Percentiles rank a stretch among this genome's conserved stretches.
Conservation (phyloP, 2,888 invertebrate genomes). For the Tromatobia lineatoria region DNA sequence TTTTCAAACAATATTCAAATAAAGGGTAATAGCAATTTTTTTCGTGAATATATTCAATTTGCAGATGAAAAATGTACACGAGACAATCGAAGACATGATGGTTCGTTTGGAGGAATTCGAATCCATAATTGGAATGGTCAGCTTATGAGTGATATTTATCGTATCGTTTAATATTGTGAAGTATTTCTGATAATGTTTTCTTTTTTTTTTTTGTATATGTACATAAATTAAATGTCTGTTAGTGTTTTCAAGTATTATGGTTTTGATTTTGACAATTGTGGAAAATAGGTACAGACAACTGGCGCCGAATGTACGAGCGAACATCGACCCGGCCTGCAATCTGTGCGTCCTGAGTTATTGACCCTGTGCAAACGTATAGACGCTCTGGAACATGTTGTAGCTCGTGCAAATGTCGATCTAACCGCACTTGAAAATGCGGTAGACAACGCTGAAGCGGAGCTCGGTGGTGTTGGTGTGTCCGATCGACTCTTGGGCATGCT, state of each 20-base stretch:
- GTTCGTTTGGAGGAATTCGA: constrained; percentile 85
- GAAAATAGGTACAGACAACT: constrained; percentile 79
- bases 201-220: background rate
- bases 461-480: constrained; percentile 76
- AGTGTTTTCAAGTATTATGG: background rate
- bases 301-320: constrained; percentile 80
- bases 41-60: constrained; percentile 51
- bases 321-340: constrained; percentile 78
- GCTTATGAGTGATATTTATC: constrained; percentile 5
- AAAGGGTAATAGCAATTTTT: background rate
- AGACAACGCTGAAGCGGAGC: constrained; percentile 82
- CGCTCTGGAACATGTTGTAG: constrained; percentile 82
- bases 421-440: constrained; percentile 82
- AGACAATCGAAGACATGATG: constrained; percentile 84
- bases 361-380: constrained; percentile 82
- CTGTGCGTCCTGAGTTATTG: constrained; percentile 77
- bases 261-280: background rate
- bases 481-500: constrained; percentile 82
- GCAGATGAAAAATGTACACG: constrained; percentile 81
- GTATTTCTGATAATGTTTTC: background rate
- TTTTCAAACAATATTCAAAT: background rate
- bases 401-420: constrained; percentile 80
- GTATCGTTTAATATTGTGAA: background rate
- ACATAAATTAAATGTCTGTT: background rate
- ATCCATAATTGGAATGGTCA: constrained; percentile 84